Evolutionary conservation across 2,113 vertebrate genomes (phyloP).

Genomic region (Euleptes europaea): DNA sequence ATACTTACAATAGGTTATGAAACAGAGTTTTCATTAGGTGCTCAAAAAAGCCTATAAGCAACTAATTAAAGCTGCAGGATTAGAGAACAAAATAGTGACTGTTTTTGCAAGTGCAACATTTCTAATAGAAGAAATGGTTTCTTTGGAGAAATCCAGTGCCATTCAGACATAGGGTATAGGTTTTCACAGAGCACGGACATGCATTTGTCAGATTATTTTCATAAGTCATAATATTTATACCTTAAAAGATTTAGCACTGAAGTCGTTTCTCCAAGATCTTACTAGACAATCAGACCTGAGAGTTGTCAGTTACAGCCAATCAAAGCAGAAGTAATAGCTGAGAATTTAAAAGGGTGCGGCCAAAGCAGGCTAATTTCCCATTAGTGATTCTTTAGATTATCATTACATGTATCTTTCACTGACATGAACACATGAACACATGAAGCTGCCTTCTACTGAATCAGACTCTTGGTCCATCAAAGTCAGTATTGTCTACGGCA

Average conservation of each 20-base stretch:
- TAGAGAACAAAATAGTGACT: slow-evolving; percentile 4
- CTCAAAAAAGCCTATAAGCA: slow-evolving; percentile 29
- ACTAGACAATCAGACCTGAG: neutral
- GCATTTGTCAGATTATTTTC: neutral
- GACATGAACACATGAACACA: no score
- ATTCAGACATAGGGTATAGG: neutral
- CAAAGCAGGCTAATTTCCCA: neutral
- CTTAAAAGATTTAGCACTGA: neutral
- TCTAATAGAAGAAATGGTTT: neutral
- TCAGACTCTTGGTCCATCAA: no score
- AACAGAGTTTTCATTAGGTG: slow-evolving; percentile 28
- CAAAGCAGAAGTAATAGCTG: neutral
- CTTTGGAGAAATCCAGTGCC: neutral
- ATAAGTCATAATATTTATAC: neutral
- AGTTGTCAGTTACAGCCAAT: neutral
- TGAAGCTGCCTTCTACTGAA: no score
- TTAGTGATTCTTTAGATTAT: neutral
- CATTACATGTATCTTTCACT: neutral
- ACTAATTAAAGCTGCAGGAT: slow-evolving; percentile 28
- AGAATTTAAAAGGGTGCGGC: neutral
- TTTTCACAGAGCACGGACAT: neutral
- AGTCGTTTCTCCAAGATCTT: neutral
- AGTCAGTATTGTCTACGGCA: no score
- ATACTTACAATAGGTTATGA: slow-evolving; percentile 28
- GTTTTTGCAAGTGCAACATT: slow-evolving; percentile 13